Evolutionary conservation across 2,888 invertebrate genomes (phyloP).

Genomic region (Arge pagana): DNA sequence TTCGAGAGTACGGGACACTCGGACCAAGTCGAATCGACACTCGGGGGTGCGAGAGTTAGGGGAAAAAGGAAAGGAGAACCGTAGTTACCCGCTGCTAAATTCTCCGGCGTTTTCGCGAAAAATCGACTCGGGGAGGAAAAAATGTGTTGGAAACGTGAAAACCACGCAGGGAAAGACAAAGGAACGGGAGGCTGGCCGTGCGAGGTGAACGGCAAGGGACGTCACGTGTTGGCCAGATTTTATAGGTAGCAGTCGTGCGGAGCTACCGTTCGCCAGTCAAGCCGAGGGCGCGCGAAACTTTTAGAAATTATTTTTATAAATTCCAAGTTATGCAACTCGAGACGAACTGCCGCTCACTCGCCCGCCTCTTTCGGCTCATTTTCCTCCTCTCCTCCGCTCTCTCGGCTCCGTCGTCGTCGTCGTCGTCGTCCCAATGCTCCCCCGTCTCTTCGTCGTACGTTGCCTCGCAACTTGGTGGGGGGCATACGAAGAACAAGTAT

Average conservation of each 20-base stretch:
- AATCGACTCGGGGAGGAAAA: neutral
- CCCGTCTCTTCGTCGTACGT: neutral
- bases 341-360: constrained; percentile 2
- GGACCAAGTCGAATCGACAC: constrained; percentile 3
- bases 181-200: constrained; percentile 29
- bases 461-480: constrained; percentile 10
- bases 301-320: constrained; percentile 18
- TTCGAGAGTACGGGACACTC: neutral
- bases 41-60: constrained; percentile 12
- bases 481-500: constrained; percentile 8
- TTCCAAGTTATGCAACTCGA: constrained; percentile 19
- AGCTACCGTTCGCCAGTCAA: neutral
- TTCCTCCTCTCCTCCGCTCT: too few species aligned
- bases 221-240: constrained; percentile 21
- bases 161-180: constrained; percentile 33
- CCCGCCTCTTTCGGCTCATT: too few species aligned
- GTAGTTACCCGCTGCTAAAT: too few species aligned
- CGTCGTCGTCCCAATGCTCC: neutral
- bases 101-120: too few species aligned
- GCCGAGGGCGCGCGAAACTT: constrained; percentile 1
- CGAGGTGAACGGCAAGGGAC: constrained; percentile 16
- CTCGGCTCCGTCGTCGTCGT: too few species aligned
- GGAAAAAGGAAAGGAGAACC: constrained; percentile 9
- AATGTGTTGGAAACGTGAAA: neutral
- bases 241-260: too few species aligned